Conservation (phyloP, 2,888 invertebrate species). For the Dromius quadrimaculatus region DNA sequence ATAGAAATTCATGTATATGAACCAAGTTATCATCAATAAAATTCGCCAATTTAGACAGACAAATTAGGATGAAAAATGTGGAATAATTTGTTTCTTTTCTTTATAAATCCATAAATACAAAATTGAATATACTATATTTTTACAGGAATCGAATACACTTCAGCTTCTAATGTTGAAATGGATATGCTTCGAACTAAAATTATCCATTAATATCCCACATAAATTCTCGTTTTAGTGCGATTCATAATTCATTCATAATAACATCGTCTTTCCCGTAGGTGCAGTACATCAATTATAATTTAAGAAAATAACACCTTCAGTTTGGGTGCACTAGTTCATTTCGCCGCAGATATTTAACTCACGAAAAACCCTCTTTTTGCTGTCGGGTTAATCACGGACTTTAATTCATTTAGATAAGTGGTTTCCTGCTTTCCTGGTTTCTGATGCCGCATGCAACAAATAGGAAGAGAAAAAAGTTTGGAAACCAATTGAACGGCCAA, state of each 20-base stretch:
- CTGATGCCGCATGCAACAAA: slow-evolving; percentile 20
- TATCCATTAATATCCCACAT: too few relatives aligned
- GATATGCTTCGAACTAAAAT: too few relatives aligned
- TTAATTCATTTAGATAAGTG: slow-evolving; percentile 36
- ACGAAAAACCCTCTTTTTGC: slow-evolving; percentile 5
- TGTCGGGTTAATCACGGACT: slow-evolving; percentile 12
- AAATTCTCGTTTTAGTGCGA: too few relatives aligned
- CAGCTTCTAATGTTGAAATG: too few relatives aligned
- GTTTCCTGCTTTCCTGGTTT: slow-evolving; percentile 2
- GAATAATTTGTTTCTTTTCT: too few relatives aligned
- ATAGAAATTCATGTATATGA: background rate
- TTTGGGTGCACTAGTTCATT: background rate
- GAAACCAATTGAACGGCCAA: background rate
- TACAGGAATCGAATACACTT: too few relatives aligned
- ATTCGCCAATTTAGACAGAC: too few relatives aligned
- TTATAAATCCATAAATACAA: too few relatives aligned
- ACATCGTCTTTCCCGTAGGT: slow-evolving; percentile 13
- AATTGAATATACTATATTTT: too few relatives aligned
- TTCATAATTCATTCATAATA: slow-evolving; percentile 20
- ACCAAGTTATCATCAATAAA: background rate
- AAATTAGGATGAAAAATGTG: too few relatives aligned
- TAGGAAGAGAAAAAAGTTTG: background rate
- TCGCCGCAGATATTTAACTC: background rate
- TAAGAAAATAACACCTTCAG: slow-evolving; percentile 16
- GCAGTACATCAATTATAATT: slow-evolving; percentile 21